A percentile compares a stretch with the other conserved stretches of the same genome.
These are phyloP conservation scores for Tetanocera ferruginea DNA, from an alignment of 2,888 invertebrate genomes.

Conservation along the genomic window DNA sequence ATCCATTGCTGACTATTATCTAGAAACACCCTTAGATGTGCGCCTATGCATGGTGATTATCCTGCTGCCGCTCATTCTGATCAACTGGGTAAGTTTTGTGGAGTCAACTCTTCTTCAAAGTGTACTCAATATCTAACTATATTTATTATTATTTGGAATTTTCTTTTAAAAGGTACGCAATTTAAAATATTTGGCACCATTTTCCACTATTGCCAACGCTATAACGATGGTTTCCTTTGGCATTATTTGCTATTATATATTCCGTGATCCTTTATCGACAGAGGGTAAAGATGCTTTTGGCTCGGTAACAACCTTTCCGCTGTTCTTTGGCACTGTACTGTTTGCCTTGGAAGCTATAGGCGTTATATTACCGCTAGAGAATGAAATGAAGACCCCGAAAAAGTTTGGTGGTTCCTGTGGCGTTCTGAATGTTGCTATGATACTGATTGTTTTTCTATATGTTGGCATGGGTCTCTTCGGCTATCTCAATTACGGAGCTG, in stretches of 20 bases:
- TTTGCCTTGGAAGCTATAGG: slow-evolving; percentile 84
- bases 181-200: slow-evolving; percentile 88
- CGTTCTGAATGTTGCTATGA: slow-evolving; percentile 88
- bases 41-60: slow-evolving; percentile 80
- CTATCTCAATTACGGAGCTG: slow-evolving; percentile 85
- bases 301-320: slow-evolving; percentile 79
- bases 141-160: background rate
- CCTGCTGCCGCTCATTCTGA: slow-evolving; percentile 80
- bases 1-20: slow-evolving; percentile 74
- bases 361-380: slow-evolving; percentile 78
- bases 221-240: slow-evolving; percentile 87
- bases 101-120: too few species aligned
- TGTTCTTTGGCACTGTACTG: slow-evolving; percentile 96
- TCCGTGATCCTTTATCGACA: slow-evolving; percentile 78
- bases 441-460: slow-evolving; percentile 85
- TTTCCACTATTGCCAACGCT: slow-evolving; percentile 89
- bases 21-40: slow-evolving; percentile 71
- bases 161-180: slow-evolving; percentile 72
- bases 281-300: slow-evolving; percentile 77
- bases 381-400: slow-evolving; percentile 91
- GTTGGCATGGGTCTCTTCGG: slow-evolving; percentile 92
- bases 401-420: slow-evolving; percentile 85
- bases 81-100: slow-evolving; percentile 82
- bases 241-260: slow-evolving; percentile 88
- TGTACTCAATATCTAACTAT: background rate